These are phyloP conservation scores for Apis dorsata DNA, from an alignment of 1,140 invertebrate species.

Conservation along the genomic window DNA sequence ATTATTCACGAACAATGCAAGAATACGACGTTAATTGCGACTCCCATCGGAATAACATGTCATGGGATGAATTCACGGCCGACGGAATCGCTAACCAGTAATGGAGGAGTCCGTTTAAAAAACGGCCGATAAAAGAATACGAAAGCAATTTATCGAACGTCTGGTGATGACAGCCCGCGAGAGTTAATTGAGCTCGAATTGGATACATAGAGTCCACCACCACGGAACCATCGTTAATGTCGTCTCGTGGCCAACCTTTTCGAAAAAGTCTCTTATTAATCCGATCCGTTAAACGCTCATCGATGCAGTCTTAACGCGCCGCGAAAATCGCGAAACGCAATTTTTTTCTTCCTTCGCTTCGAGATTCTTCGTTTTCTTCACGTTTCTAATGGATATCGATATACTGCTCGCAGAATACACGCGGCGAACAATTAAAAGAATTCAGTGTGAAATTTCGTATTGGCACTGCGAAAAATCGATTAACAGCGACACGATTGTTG, in stretches of 20 bases:
- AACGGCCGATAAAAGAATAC: conserved; percentile 3
- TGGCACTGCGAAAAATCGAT: not conserved
- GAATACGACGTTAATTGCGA: not conserved
- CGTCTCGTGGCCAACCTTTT: not conserved
- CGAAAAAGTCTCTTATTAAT: conserved; percentile 37
- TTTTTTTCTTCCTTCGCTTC: not conserved
- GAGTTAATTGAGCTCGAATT: conserved; percentile 32
- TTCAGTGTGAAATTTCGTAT: not conserved
- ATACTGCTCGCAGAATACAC: not conserved
- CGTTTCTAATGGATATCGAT: not conserved
- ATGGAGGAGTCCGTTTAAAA: not conserved
- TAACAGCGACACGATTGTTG: not conserved
- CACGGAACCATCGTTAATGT: not conserved
- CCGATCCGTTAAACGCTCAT: conserved; percentile 27
- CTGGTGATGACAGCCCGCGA: conserved; percentile 39
- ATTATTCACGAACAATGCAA: not conserved
- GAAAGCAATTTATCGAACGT: conserved; percentile 24
- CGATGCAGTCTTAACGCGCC: not conserved
- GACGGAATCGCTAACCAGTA: not conserved
- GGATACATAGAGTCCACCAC: not conserved
- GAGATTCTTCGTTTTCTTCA: not conserved
- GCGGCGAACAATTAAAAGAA: not conserved
- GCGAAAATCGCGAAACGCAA: not conserved
- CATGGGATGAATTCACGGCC: not conserved
- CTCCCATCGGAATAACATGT: not conserved